Evolutionary conservation across 2,888 invertebrate genomes (phyloP), one percentile per base, ranked within the genome.

Genomic region (Hemaris fuciformis): DNA sequence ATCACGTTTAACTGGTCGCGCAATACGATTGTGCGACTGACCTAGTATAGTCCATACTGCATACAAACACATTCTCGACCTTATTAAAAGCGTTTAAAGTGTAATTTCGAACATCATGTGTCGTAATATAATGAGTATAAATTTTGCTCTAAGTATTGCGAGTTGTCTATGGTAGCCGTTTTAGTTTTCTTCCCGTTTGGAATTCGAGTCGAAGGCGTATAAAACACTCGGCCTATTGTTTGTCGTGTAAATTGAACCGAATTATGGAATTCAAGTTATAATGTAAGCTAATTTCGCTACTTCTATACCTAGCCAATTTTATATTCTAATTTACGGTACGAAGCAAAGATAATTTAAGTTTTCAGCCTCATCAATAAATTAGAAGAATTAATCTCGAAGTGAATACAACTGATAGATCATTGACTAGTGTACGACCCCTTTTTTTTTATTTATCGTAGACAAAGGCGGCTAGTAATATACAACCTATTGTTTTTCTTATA

Each of bases 1-100:
- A 63, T 60, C 68, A 66, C 60, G 65, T 60, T 57, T 43, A 63
- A 34, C 58, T 63, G 67, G 66, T 66, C 70, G 59, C 64, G 64
- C 63, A 64, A 59, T 43, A 31, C 60, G 57, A 57, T 45, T 48
- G 58, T 57, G 46, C 64, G 59, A 64, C 48, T 65, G 67, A 65
- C 69, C 69, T 57, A 69, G 57, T 66, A 56, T 46, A 38, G 31
- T 23, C 13, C 22, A 45, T 23, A 45, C 15, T 15, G 31, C 23
- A 57, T 43, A 22, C 34, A 38, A 57, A 6, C 38, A 10, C 3
- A 57, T 31, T 38, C 2, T 46, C 18, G 13, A 57, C 25, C 57
- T 20, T 57, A 57, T 15, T 25, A 23, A 4, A 1, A 3, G 3
- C 25, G 0, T 20, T 2, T 57, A 61, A 25, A 38, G 15, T 10